Evolutionary conservation across 2,888 invertebrate species (phyloP).

Genomic region (Xanthia icteritia): DNA sequence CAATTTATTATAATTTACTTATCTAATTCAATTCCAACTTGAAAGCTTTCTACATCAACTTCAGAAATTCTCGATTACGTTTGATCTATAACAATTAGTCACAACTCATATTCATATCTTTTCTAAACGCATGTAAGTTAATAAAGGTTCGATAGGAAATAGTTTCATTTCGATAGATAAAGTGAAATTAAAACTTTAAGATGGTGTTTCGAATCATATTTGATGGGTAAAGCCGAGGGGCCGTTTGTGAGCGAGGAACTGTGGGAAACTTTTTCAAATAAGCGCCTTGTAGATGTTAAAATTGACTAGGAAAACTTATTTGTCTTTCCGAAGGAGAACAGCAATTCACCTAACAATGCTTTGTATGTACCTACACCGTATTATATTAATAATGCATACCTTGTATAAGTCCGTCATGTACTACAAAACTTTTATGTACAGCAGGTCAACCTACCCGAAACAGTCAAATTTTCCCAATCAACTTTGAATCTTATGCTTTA

Average conservation of each 20-base stretch:
- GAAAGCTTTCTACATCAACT: conserved; percentile 39
- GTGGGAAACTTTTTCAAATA: conserved; percentile 6
- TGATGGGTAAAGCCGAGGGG: conserved; percentile 25
- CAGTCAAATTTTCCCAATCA: too few relatives aligned
- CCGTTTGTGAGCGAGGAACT: conserved; percentile 15
- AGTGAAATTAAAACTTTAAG: conserved; percentile 53
- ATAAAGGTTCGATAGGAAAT: conserved; percentile 39
- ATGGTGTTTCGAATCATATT: conserved; percentile 52
- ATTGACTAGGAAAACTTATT: background rate
- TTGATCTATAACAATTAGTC: conserved; percentile 55
- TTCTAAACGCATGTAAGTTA: conserved; percentile 33
- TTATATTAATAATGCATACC: too few relatives aligned
- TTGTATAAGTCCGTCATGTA: too few relatives aligned
- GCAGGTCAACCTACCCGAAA: too few relatives aligned
- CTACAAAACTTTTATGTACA: too few relatives aligned
- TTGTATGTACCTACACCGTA: too few relatives aligned
- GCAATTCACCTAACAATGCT: too few relatives aligned
- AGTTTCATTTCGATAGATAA: conserved; percentile 50
- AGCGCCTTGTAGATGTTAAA: background rate
- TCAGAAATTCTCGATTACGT: conserved; percentile 26
- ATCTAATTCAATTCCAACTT: conserved; percentile 34
- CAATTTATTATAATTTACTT: conserved; percentile 43
- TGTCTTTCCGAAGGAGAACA: too few relatives aligned
- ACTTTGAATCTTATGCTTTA: too few relatives aligned
- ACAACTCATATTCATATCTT: conserved; percentile 35